A percentile compares a stretch with the other conserved stretches of the same genome.
phyloP scores from a whole-genome alignment of 2,113 vertebrate genomes.

The Passer montanus region DNA sequence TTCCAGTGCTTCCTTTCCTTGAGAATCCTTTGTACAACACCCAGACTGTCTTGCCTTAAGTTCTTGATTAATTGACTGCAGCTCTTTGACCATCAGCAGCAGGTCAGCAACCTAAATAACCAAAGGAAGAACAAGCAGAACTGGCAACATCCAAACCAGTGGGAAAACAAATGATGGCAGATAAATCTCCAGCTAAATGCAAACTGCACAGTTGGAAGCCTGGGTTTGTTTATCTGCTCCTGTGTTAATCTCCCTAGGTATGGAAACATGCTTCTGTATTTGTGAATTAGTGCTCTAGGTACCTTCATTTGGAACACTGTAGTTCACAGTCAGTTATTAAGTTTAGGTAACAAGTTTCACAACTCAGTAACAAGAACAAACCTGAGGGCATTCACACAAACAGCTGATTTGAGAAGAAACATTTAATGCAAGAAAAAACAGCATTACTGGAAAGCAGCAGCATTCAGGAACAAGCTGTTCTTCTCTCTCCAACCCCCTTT shows the following conservation, averaged over 20 bases:
- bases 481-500: not conserved
- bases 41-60: constrained; percentile 72
- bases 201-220: not conserved
- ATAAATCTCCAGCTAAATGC: not conserved
- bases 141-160: not conserved
- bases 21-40: constrained; percentile 13
- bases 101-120: constrained; percentile 82
- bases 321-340: not conserved
- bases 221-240: not conserved
- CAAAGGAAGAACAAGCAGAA: not conserved
- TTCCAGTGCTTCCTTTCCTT: constrained; percentile 28
- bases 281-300: not conserved
- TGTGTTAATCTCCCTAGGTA: not conserved
- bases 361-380: not conserved
- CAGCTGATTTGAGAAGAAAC: not conserved
- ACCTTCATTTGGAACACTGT: not conserved
- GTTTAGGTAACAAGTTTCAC: not conserved
- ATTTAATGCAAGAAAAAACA: not conserved
- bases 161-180: not conserved
- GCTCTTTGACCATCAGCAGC: constrained; percentile 76
- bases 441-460: not conserved
- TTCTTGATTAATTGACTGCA: constrained; percentile 79
- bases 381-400: not conserved
- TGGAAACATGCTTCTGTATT: not conserved
- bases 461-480: not conserved